These are phyloP conservation scores for Lasioglossum vierecki DNA, from an alignment of 2,888 invertebrate genomes.

Conservation along the genomic window DNA sequence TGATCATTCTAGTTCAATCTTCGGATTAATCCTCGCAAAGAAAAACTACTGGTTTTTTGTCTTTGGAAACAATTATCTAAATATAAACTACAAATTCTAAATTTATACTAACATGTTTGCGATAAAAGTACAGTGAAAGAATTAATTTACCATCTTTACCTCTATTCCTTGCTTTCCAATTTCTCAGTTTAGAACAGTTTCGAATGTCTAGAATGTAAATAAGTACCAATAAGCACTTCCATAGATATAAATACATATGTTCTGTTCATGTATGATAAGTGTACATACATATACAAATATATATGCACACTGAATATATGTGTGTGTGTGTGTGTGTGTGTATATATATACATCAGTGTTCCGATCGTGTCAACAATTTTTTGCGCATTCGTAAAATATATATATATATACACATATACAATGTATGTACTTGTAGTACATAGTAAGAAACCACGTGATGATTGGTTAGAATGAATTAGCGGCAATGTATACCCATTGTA, in stretches of 20 bases:
- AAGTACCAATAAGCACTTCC: background rate
- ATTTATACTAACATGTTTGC: background rate
- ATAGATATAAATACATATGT: background rate
- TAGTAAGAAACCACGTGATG: background rate
- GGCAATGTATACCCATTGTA: background rate
- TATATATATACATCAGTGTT: too few species aligned
- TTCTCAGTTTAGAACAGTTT: background rate
- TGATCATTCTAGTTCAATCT: constrained; percentile 7
- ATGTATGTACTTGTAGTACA: too few species aligned
- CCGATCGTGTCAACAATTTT: too few species aligned
- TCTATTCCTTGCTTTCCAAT: background rate
- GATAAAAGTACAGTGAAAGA: constrained; percentile 1
- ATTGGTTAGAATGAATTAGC: constrained; percentile 21
- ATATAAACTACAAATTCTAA: background rate
- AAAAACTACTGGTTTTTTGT: background rate
- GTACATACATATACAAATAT: background rate
- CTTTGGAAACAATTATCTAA: constrained; percentile 3
- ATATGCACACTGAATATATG: too few species aligned
- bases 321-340: too few species aligned
- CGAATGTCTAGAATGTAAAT: background rate
- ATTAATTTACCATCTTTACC: constrained; percentile 11
- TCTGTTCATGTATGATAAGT: background rate
- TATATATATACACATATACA: too few species aligned
- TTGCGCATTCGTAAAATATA: too few species aligned
- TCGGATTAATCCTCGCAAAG: constrained; percentile 16